Percentiles rank a stretch among this genome's conserved stretches.
Evolutionary conservation across 1,140 invertebrate genomes (phyloP).

Genomic region (Laupala kohalensis): DNA sequence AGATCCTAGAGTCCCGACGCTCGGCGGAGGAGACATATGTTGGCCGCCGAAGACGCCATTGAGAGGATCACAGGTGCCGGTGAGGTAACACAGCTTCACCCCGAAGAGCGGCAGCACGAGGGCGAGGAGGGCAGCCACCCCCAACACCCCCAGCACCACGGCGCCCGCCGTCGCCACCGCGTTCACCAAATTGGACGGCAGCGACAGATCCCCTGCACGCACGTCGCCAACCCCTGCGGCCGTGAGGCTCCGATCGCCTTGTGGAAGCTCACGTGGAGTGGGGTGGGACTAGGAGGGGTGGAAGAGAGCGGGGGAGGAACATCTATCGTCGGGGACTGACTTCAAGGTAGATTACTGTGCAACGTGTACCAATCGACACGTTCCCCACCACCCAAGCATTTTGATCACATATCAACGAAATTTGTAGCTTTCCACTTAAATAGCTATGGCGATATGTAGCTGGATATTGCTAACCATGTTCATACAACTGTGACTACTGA

Average conservation of each 20-base stretch:
- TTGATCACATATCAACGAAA: no score
- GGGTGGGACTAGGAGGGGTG: no score
- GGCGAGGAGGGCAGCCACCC: conserved; percentile 13
- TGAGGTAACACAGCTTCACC: conserved; percentile 16
- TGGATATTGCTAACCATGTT: no score
- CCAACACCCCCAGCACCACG: conserved; percentile 15
- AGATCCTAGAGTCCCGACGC: not conserved
- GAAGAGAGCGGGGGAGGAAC: no score
- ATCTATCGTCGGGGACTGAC: no score
- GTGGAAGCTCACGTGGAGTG: no score
- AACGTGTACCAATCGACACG: no score
- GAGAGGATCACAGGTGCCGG: conserved; percentile 17
- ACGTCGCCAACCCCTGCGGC: not conserved
- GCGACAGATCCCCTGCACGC: conserved; percentile 4
- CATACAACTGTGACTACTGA: no score
- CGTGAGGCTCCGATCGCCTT: not conserved
- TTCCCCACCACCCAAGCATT: no score
- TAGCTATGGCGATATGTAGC: no score
- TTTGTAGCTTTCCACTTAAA: no score
- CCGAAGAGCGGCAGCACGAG: conserved; percentile 19
- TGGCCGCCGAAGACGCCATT: not conserved
- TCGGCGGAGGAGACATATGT: not conserved
- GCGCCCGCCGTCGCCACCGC: conserved; percentile 13
- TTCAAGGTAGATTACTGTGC: no score
- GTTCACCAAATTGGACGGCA: conserved; percentile 1